Percentiles rank a stretch among this genome's conserved stretches.
Evolutionary conservation across 1,140 invertebrate genomes (phyloP).

Genomic region (Drosophila pseudoananassae): DNA sequence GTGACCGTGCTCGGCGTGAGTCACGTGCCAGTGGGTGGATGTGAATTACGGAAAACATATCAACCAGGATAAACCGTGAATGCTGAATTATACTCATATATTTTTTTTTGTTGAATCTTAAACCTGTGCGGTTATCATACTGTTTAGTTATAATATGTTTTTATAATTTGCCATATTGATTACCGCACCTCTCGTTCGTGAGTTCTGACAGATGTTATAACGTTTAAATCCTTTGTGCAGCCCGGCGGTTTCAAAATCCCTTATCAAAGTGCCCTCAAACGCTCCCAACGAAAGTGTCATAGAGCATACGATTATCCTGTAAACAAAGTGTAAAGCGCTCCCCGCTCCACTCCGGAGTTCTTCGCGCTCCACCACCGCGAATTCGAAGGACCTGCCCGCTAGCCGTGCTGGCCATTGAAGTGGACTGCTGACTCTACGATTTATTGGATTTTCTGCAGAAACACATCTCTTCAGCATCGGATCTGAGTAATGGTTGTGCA

Average conservation of each 20-base stretch:
- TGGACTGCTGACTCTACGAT: conserved; percentile 38
- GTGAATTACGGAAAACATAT: conserved; percentile 11
- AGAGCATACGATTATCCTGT: conserved; percentile 80
- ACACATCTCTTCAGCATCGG: conserved; percentile 48
- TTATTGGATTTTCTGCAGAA: not conserved
- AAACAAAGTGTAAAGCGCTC: conserved; percentile 79
- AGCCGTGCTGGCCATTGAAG: conserved; percentile 70
- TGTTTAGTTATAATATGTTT: conserved; percentile 44
- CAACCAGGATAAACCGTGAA: not conserved
- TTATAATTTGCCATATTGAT: not conserved
- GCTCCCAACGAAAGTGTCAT: conserved; percentile 72
- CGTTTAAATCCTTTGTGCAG: conserved; percentile 51
- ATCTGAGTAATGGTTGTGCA: conserved; percentile 63
- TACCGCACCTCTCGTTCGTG: not conserved
- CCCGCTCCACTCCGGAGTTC: not conserved
- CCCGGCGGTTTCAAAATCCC: conserved; percentile 56
- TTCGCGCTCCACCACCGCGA: conserved; percentile 13
- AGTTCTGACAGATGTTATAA: conserved; percentile 25
- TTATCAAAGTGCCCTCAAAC: conserved; percentile 46
- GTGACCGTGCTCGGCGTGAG: conserved; percentile 26
- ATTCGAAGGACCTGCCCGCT: conserved; percentile 42
- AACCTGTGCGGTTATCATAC: too few species aligned
- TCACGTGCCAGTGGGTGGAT: conserved; percentile 31
- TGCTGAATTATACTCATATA: too few species aligned
- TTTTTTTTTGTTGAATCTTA: too few species aligned